Evolutionary conservation across 1,140 invertebrate species (phyloP).

Genomic region (Reticulitermes speratus): DNA sequence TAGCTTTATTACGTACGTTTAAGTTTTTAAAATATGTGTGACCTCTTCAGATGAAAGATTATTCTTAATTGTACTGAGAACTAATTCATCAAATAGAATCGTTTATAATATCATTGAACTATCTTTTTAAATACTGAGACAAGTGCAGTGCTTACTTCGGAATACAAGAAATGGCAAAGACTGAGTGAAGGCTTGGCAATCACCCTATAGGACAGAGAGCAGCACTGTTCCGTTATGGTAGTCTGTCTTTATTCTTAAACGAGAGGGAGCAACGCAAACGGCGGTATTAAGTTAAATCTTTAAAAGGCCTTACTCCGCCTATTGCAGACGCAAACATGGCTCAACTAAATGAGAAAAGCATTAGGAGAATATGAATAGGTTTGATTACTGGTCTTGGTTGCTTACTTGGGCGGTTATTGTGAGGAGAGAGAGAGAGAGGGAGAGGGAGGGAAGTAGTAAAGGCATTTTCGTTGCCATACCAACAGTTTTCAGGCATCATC

Average conservation of each 20-base stretch:
- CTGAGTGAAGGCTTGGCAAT: neutral
- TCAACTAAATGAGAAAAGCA: slow-evolving; percentile 38
- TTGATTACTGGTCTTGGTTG: slow-evolving; percentile 34
- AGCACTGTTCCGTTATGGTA: slow-evolving; percentile 9
- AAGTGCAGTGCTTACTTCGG: too few relatives aligned
- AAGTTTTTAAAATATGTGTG: too few relatives aligned
- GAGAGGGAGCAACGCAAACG: slow-evolving; percentile 9
- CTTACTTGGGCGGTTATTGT: neutral
- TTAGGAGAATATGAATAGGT: slow-evolving; percentile 39
- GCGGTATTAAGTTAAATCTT: slow-evolving; percentile 26
- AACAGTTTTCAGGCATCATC: slow-evolving; percentile 19
- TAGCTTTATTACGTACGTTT: too few relatives aligned
- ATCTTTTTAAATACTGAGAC: too few relatives aligned
- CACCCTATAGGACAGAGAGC: neutral
- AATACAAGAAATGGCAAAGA: neutral
- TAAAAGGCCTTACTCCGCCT: slow-evolving; percentile 26
- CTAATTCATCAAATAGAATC: too few relatives aligned
- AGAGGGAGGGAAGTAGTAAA: slow-evolving; percentile 12
- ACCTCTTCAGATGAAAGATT: too few relatives aligned
- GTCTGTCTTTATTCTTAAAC: slow-evolving; percentile 17
- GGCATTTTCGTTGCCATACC: slow-evolving; percentile 14
- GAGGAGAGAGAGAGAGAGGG: neutral
- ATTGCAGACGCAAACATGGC: slow-evolving; percentile 28
- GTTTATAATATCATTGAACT: too few relatives aligned
- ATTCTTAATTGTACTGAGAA: too few relatives aligned